Evolutionary conservation across 2,113 vertebrate genomes (phyloP).

Genomic region (Sebastes fasciatus): DNA sequence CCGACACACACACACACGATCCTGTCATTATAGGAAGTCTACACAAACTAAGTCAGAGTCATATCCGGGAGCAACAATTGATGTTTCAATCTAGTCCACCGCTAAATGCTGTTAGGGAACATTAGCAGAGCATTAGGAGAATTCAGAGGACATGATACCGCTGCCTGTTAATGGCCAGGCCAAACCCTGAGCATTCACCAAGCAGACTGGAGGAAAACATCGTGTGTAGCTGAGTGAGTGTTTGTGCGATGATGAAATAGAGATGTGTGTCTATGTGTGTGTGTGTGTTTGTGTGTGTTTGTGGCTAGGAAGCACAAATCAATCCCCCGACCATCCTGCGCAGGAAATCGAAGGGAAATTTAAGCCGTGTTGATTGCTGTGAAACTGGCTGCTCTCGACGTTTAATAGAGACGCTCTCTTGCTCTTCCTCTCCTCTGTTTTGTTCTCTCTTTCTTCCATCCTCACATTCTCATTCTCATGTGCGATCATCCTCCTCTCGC

Average conservation of each 20-base stretch:
- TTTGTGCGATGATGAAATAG: constrained; percentile 14
- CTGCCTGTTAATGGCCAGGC: constrained; percentile 59
- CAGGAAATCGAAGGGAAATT: constrained; percentile 78
- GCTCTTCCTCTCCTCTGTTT: not conserved
- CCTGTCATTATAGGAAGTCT: constrained; percentile 22
- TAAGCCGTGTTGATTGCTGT: constrained; percentile 63
- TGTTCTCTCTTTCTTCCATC: not conserved
- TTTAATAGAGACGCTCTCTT: constrained; percentile 52
- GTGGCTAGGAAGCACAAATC: constrained; percentile 51
- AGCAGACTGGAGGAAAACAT: constrained; percentile 34
- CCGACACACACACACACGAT: constrained; percentile 2
- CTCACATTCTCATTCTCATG: not conserved
- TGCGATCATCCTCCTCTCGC: not conserved
- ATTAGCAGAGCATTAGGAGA: constrained; percentile 75
- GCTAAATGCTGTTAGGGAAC: constrained; percentile 73
- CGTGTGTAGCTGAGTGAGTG: not conserved
- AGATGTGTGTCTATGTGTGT: constrained; percentile 45
- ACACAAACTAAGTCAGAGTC: constrained; percentile 58
- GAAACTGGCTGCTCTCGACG: constrained; percentile 47
- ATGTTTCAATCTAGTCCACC: constrained; percentile 62
- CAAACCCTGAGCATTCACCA: not conserved
- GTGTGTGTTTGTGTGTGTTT: constrained; percentile 15
- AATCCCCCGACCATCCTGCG: constrained; percentile 57
- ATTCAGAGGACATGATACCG: constrained; percentile 51
- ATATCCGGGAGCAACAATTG: constrained; percentile 70